A percentile compares a stretch with the other conserved stretches of the same genome.
Evolutionary conservation across 2,888 invertebrate species (phyloP).

Genomic region (Apoderus coryli): DNA sequence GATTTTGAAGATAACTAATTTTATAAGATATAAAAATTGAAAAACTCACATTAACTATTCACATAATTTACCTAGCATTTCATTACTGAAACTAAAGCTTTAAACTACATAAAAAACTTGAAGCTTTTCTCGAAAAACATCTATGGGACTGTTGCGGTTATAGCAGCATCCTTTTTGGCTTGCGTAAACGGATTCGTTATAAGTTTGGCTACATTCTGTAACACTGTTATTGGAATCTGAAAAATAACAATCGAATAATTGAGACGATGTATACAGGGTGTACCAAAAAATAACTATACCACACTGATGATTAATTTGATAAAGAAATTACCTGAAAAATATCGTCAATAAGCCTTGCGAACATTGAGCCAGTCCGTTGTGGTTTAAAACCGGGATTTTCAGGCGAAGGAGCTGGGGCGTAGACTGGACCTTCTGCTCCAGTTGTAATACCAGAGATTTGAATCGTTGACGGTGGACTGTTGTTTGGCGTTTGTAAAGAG

Average conservation of each 20-base stretch:
- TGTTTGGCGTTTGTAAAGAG: conserved; percentile 9
- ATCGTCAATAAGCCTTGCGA: conserved; percentile 29
- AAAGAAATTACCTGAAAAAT: conserved; percentile 31
- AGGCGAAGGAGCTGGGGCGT: conserved; percentile 13
- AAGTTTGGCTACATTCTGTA: conserved; percentile 29
- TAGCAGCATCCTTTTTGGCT: conserved; percentile 22
- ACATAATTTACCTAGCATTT: too few relatives aligned
- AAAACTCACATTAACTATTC: too few relatives aligned
- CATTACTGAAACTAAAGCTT: too few relatives aligned
- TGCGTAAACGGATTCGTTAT: conserved; percentile 28
- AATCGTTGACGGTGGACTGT: conserved; percentile 22
- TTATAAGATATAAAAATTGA: too few relatives aligned
- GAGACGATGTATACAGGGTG: not conserved
- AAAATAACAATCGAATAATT: conserved; percentile 19
- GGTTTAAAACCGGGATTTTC: conserved; percentile 23
- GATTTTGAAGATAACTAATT: too few relatives aligned
- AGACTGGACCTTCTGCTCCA: conserved; percentile 19
- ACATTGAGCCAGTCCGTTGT: conserved; percentile 25
- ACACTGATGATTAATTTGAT: conserved; percentile 2
- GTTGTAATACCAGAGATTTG: conserved; percentile 25
- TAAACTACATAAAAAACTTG: too few relatives aligned
- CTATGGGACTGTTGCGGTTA: conserved; percentile 16
- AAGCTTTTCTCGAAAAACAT: too few relatives aligned
- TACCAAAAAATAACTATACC: conserved; percentile 2
- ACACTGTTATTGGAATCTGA: conserved; percentile 30